Evolutionary conservation across 2,797 vertebrate species (phyloP).

Genomic region (Coregonus suidteri): DNA sequence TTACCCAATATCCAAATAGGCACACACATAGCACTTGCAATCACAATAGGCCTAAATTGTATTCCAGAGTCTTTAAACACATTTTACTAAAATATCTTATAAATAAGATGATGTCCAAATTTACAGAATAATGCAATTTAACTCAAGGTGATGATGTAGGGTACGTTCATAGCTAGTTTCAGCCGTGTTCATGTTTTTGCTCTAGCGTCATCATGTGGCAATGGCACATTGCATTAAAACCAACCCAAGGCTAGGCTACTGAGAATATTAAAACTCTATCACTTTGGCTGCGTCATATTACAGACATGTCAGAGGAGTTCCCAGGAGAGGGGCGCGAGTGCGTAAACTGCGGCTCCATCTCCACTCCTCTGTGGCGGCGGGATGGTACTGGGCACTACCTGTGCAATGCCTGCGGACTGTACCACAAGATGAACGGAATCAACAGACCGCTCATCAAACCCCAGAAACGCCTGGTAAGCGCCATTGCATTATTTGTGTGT

Average conservation of each 20-base stretch:
- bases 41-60: neutral
- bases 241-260: neutral
- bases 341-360: slow-evolving; percentile 97
- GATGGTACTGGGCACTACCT: slow-evolving; percentile 97
- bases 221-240: neutral
- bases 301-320: slow-evolving; percentile 89
- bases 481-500: neutral
- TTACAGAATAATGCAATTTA: too few relatives aligned
- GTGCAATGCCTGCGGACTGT: slow-evolving; percentile 96
- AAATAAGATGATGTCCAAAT: neutral
- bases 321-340: slow-evolving; percentile 89
- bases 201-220: neutral
- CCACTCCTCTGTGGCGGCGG: slow-evolving; percentile 94
- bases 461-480: slow-evolving; percentile 92
- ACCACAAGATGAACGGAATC: slow-evolving; percentile 98
- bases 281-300: neutral
- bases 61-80: neutral
- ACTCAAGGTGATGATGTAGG: neutral
- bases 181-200: neutral
- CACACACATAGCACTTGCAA: neutral
- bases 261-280: neutral
- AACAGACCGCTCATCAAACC: slow-evolving; percentile 95
- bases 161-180: too few relatives aligned
- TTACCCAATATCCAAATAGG: neutral
- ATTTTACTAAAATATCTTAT: neutral